These are phyloP conservation scores for Antechinus stuartii DNA, from an alignment of 2,113 vertebrate genomes.

Conservation along the genomic window DNA sequence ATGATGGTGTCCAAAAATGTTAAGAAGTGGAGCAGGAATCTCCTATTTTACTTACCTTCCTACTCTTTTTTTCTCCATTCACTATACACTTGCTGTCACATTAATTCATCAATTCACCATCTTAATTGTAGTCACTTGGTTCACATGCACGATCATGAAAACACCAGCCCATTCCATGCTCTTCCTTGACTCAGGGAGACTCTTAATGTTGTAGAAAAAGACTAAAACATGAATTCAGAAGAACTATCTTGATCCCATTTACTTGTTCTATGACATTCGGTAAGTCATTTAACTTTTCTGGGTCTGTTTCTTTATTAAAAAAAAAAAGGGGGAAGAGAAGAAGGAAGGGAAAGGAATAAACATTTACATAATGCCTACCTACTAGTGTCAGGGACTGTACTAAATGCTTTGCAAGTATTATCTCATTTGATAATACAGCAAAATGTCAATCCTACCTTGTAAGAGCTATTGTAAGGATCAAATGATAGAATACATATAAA, in stretches of 20 bases:
- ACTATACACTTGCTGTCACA: background rate
- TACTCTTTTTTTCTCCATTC: background rate
- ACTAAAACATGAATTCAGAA: background rate
- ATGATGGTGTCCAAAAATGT: background rate
- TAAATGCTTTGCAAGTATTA: background rate
- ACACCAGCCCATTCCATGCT: background rate
- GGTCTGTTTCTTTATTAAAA: background rate
- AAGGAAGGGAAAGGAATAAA: background rate
- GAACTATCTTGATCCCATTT: background rate
- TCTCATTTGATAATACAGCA: background rate
- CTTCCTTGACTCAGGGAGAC: background rate
- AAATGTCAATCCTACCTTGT: background rate
- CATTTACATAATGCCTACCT: background rate
- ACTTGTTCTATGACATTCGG: background rate
- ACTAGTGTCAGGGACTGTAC: background rate
- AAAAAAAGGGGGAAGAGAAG: background rate
- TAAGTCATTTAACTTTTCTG: background rate
- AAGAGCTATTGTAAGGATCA: background rate
- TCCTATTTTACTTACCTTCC: background rate
- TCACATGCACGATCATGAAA: background rate
- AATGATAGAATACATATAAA: background rate
- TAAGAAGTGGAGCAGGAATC: background rate
- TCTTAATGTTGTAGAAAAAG: background rate
- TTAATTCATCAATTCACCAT: background rate
- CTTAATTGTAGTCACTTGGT: background rate